Evolutionary conservation across 2,797 vertebrate species (phyloP), one percentile per base, ranked within the genome.

Genomic region (Myioborus melanocephalus): DNA sequence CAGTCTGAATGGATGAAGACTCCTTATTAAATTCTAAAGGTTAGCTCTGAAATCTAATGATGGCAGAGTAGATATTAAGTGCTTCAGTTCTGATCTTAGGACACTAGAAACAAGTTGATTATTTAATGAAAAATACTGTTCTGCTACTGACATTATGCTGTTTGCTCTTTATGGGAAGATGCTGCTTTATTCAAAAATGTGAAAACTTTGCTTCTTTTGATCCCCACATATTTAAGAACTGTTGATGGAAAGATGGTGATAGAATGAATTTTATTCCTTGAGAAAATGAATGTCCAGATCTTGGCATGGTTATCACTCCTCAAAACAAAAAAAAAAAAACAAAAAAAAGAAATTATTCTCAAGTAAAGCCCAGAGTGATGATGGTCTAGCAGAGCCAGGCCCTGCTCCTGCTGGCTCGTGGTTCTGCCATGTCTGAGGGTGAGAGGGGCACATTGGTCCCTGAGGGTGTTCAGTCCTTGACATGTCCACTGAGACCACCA

Each of bases 41-140:
- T 94, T 86, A 72, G 35, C 63, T 91, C 92, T 92, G 84, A 76
- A 95, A 47, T 69, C 79, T 83, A 32, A 30, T 50, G 63, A 59
- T 83, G 59, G 37, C 44, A 70, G 52, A 46, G 30, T 52, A 83
- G 69, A 30, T 76, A 37, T 4, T 37, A 83, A 79, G 79, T 86
- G 23, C 47, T 86, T 93, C 27, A 18, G 14, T 83, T 64, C 35
- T 64, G 46, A 34, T 85, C 49, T 44, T 55, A 60, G 52, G 34
- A 69, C 37, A 20, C 32, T 44, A 70, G 41, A 87, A 72, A 76
- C 39, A 63, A 72, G 43, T 61, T 78, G 49, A 52, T 83, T 88
- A 37, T 86, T 63, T 87, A 26, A 26, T 87, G 46, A 56, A 61
- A 69, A 12, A 68, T 49, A 32, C 5, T 69, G 24, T 83, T 20